Evolutionary conservation across 2,888 invertebrate species (phyloP), one percentile per base, ranked within the genome.

Genomic region (Odontomyia ornata): DNA sequence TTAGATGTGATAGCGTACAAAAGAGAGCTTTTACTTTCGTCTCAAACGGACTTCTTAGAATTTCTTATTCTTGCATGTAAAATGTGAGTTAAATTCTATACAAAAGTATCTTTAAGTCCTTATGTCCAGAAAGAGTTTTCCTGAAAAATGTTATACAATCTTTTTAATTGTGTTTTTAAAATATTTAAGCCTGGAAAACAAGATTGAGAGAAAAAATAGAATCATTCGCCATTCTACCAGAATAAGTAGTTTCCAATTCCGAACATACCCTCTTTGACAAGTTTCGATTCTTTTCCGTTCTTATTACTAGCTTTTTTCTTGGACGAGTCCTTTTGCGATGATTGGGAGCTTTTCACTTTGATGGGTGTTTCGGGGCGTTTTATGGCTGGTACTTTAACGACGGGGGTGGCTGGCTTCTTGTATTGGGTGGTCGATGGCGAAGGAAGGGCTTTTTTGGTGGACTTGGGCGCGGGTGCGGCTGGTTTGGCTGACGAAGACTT

Each of bases 191-290:
- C 86, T 86, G 86, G 84, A 83, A 83, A 83, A 83, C 83, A 84
- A 82, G 57, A 84, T 82, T 83, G 81, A 83, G 82, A 82, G 83
- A 80, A 80, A 75, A 65, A 72, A 73, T 73, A 36, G 73, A 57
- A 73, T 73, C n/a, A 73, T 75, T 75, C 62, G 64, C 46, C 28
- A 47, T 91, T 92, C 92, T 92, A 93, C 92, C 92, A 93, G 91
- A 93, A 92, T 88, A 91, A 91, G 91, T 90, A 91, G 89, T 94
- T 94, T 89, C 93, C 93, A 89, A 91, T 91, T 88, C 93, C 93
- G 88, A 93, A 92, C 91, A 93, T 93, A 91, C 94, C 93, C 89
- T 93, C 93, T 85, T 87, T 86, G 78, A 85, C 84, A 65, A 76
- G 83, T 85, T 86, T 82, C 36, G 73, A 57, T 84, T 82, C 83